These are phyloP conservation scores for Machimus rusticus DNA, from an alignment of 2,888 invertebrate genomes.

Conservation along the genomic window DNA sequence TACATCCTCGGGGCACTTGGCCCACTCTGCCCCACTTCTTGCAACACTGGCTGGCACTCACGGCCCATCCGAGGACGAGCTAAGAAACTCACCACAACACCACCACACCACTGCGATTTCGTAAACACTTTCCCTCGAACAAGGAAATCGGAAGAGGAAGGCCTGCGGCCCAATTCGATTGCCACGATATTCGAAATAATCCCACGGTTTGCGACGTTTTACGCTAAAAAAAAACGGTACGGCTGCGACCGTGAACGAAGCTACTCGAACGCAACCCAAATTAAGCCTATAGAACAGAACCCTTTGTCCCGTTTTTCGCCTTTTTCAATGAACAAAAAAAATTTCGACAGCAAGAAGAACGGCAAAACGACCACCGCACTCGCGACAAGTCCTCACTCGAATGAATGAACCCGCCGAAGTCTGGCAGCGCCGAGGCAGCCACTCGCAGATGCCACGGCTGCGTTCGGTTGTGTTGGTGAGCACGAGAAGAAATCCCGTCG, in stretches of 20 bases:
- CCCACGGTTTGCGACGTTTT: background rate
- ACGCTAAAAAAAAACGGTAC: background rate
- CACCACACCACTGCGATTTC: background rate
- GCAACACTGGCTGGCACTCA: background rate
- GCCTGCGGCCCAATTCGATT: background rate
- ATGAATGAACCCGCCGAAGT: background rate
- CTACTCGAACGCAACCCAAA: background rate
- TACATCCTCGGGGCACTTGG: background rate
- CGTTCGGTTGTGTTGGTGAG: background rate
- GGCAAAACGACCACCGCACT: background rate
- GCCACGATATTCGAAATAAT: background rate
- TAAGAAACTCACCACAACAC: background rate
- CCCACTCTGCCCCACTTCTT: background rate
- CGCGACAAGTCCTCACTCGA: slow-evolving; percentile 1
- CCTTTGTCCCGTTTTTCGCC: background rate
- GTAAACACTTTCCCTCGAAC: background rate
- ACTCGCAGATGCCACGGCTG: background rate
- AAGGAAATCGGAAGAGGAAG: background rate
- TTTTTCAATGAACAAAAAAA: background rate
- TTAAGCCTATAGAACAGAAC: background rate
- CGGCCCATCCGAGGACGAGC: background rate
- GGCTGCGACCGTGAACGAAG: background rate
- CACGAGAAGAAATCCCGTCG: background rate
- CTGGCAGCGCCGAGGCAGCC: background rate
- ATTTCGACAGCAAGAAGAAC: background rate